These are phyloP conservation scores for Podotricha telesiphe DNA, from an alignment of 2,888 invertebrate species.

Conservation along the genomic window DNA sequence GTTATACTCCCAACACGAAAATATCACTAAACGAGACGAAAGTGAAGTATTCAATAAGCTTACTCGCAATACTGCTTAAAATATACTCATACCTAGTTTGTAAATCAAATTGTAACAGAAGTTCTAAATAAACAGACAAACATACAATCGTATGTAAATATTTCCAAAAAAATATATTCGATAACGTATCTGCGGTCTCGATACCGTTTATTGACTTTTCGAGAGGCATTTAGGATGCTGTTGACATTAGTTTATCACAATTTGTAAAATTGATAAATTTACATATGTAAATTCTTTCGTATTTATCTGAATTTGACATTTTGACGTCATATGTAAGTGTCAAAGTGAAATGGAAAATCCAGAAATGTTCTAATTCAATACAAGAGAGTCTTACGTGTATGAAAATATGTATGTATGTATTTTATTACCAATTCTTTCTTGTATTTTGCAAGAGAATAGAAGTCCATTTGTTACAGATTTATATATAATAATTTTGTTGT, in stretches of 20 bases:
- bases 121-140: background rate
- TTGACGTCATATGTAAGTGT: conserved; percentile 14
- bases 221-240: conserved; percentile 55
- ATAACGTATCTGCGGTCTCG: conserved; percentile 47
- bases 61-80: no score
- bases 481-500: background rate
- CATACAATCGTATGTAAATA: background rate
- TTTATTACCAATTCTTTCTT: no score
- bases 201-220: conserved; percentile 60
- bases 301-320: background rate
- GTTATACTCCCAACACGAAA: no score
- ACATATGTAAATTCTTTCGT: background rate
- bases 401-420: no score
- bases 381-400: no score
- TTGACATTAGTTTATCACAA: conserved; percentile 46
- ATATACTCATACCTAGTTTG: no score
- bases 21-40: no score
- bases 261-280: conserved; percentile 13
- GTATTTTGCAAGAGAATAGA: no score
- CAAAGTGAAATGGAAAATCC: conserved; percentile 8
- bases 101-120: background rate
- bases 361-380: background rate
- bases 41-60: no score
- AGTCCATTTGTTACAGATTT: background rate
- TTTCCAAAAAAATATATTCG: background rate